These are phyloP conservation scores for Eumeta japonica DNA, from an alignment of 1,140 invertebrate species.

Conservation along the genomic window DNA sequence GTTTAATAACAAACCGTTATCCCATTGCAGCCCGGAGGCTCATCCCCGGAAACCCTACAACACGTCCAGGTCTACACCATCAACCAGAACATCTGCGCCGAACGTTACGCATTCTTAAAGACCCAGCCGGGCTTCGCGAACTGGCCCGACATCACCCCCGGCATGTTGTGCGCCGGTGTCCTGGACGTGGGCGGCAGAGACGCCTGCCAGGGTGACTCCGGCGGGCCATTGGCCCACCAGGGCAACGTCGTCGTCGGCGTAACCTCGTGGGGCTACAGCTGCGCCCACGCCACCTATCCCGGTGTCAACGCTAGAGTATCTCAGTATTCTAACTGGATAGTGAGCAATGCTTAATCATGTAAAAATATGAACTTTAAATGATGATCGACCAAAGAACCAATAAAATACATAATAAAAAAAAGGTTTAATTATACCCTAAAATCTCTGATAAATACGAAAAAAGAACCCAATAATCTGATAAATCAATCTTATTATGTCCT, in stretches of 20 bases:
- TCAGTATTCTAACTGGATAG: conserved; percentile 33
- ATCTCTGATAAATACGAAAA: too few relatives aligned
- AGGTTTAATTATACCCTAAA: too few relatives aligned
- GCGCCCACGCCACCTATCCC: conserved; percentile 56
- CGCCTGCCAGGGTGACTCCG: conserved; percentile 57
- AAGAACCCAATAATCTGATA: too few relatives aligned
- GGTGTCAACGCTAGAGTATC: conserved; percentile 62
- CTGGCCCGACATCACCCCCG: conserved; percentile 30
- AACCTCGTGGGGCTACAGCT: conserved; percentile 65
- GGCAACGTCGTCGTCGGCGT: conserved; percentile 57
- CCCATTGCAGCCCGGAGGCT: conserved; percentile 36
- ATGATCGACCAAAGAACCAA: too few relatives aligned
- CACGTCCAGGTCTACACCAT: conserved; percentile 48
- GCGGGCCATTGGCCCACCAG: conserved; percentile 56
- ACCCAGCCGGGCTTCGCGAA: conserved; percentile 1
- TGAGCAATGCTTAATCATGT: too few relatives aligned
- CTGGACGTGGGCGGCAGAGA: conserved; percentile 48
- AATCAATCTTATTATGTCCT: too few relatives aligned
- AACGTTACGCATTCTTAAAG: conserved; percentile 24
- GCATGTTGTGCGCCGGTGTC: conserved; percentile 58
- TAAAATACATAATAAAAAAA: too few relatives aligned
- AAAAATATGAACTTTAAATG: too few relatives aligned
- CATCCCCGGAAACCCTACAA: conserved; percentile 44
- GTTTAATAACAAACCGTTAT: too few relatives aligned
- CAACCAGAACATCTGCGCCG: conserved; percentile 25